Evolutionary conservation across 53 echinoderm and acorn worm species (phyloP).

Genomic region (Echinometra lucunter): DNA sequence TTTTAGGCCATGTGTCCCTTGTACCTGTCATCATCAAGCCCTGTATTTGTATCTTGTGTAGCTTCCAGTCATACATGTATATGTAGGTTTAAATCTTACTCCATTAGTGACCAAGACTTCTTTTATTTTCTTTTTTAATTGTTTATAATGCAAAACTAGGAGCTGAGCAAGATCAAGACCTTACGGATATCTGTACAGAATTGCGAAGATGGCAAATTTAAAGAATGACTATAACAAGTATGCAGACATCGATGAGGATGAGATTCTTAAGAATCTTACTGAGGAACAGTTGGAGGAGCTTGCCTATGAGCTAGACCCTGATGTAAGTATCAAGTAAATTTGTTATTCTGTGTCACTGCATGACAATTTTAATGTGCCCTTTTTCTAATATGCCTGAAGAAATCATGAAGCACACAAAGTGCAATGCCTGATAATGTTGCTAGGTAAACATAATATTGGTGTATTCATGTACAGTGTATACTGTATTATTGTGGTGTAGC

Average conservation of each 20-base stretch:
- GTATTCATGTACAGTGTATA: not conserved
- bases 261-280: constrained; percentile 89
- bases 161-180: not conserved
- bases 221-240: constrained; percentile 89
- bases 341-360: too few relatives aligned
- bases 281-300: constrained; percentile 90
- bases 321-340: constrained; percentile 84
- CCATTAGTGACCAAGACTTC: too few relatives aligned
- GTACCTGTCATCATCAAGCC: too few relatives aligned
- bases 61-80: too few relatives aligned
- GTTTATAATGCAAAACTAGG: not conserved
- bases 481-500: not conserved
- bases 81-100: too few relatives aligned
- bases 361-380: too few relatives aligned
- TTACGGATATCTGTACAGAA: not conserved
- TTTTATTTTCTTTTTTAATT: not conserved
- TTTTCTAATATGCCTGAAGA: not conserved
- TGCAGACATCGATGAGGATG: constrained; percentile 93
- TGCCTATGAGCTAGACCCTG: constrained; percentile 90
- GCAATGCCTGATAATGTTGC: not conserved
- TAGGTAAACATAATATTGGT: not conserved
- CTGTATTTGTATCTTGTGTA: too few relatives aligned
- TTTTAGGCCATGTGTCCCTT: too few relatives aligned
- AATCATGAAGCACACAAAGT: not conserved
- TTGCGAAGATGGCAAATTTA: constrained; percentile 25